Conservation (phyloP, 2,797 vertebrate genomes). For the Sparidentex hasta region DNA sequence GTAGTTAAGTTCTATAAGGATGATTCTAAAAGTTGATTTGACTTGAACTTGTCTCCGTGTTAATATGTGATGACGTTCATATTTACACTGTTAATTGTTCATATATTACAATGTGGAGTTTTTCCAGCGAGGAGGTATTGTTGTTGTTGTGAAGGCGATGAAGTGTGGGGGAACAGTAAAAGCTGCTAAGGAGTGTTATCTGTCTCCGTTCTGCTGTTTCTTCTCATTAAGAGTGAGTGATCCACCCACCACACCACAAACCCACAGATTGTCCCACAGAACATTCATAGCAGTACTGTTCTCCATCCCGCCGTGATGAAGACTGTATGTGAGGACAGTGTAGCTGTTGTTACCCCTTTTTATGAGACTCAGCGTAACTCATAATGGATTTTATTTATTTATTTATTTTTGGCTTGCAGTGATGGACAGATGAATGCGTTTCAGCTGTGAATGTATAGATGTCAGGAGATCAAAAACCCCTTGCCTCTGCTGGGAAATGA, state of each 20-base stretch:
- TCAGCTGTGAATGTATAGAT: not conserved
- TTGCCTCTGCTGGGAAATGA: not conserved
- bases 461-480: too few relatives aligned
- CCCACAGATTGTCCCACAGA: not conserved
- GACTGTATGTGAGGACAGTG: not conserved
- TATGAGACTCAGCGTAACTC: not conserved
- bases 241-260: not conserved
- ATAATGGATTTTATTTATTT: too few relatives aligned
- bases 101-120: not conserved
- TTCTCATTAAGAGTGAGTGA: constrained; percentile 13
- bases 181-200: not conserved
- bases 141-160: constrained; percentile 12
- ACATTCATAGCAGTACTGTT: not conserved
- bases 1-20: too few relatives aligned
- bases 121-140: not conserved
- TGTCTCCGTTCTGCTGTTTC: constrained; percentile 1
- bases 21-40: too few relatives aligned
- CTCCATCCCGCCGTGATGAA: not conserved
- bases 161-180: constrained; percentile 20
- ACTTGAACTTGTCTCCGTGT: not conserved
- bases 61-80: too few relatives aligned
- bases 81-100: not conserved
- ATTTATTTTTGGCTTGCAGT: not conserved
- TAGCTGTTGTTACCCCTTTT: not conserved
- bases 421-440: not conserved